A percentile compares a stretch with the other conserved stretches of the same genome.
Conservation (phyloP, 2,888 invertebrate genomes). For the Drosophila ustulata region DNA sequence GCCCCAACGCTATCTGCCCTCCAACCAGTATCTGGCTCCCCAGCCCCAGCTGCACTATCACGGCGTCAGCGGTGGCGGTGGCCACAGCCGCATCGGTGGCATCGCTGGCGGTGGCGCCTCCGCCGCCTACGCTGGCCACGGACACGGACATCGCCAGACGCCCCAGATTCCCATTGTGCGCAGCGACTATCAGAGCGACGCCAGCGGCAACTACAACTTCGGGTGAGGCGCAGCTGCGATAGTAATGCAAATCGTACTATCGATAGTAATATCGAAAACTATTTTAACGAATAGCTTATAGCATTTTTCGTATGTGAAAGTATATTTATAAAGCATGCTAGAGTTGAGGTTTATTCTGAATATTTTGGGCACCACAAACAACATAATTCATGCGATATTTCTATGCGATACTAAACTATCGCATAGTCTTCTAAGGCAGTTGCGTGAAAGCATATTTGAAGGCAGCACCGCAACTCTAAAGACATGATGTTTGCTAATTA, state of each 20-base stretch:
- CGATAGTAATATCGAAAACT: background rate
- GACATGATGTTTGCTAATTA: too few relatives aligned
- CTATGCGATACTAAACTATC: too few relatives aligned
- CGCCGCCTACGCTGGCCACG: slow-evolving; percentile 1
- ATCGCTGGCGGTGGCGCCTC: background rate
- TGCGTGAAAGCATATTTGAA: too few relatives aligned
- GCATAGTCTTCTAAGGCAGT: too few relatives aligned
- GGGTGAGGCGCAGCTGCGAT: slow-evolving; percentile 85
- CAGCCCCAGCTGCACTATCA: slow-evolving; percentile 73
- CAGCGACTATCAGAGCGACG: slow-evolving; percentile 87
- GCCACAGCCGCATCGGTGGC: slow-evolving; percentile 16
- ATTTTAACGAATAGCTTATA: background rate
- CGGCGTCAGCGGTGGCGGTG: slow-evolving; percentile 54
- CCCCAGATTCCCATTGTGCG: slow-evolving; percentile 87
- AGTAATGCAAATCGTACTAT: background rate
- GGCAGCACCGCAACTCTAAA: too few relatives aligned
- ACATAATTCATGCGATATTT: too few relatives aligned
- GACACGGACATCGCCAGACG: slow-evolving; percentile 21
- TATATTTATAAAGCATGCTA: too few relatives aligned
- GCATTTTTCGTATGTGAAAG: too few relatives aligned
- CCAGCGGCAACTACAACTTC: slow-evolving; percentile 88
- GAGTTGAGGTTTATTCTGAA: too few relatives aligned
- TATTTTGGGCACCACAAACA: too few relatives aligned
- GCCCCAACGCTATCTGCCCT: slow-evolving; percentile 80
- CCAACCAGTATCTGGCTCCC: slow-evolving; percentile 75